Evolutionary conservation across 2,113 vertebrate genomes (phyloP), one percentile per base, ranked within the genome.

Genomic region (Oreochromis spilurus): DNA sequence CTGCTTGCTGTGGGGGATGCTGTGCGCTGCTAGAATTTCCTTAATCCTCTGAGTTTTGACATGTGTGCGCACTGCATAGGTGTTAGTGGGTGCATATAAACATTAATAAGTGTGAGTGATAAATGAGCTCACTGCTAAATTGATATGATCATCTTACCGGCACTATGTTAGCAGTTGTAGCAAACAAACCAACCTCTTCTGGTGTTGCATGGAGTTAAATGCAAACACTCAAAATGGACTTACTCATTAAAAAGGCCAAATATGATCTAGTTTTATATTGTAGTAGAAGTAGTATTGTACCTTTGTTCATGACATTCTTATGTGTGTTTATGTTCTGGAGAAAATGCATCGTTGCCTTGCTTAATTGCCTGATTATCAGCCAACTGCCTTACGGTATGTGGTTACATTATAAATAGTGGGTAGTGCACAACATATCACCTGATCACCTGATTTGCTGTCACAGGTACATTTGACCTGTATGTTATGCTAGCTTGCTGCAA

Each of bases 41-140:
- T 90, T 92, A 93, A 92, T 87, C 11, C 78, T 31, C 43, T 40
- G 48, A 38, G 53, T 38, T 65, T 62, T 67, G 48, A 62, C 58
- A 54, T 24, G 54, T 77, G 52, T 57, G 57, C 12, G 7, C n/a
- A 24, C 50, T 34, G 83, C 52, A 26, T 62, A 43, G 54, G 50
- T 85, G 43, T 91, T 62, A 17, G 43, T 48, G 26, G 17, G 12
- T 79, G 65, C 45, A 58, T 82, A 75, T 80, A 87, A 89, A 89
- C n/a, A 77, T 55, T 77, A 85, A 91, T 84, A 65, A 81, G 81
- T 11, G 1, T 87, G 83, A 86, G 84, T 90, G 87, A 93, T 89
- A 26, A 86, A 94, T 90, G 79, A 87, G 89, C 81, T 85, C 40
- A n/a, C 21, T 8, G 31, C 79, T 84, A 84, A 90, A 90, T 86